Evolutionary conservation across 2,797 vertebrate genomes (phyloP).

Genomic region (Furcifer pardalis): DNA sequence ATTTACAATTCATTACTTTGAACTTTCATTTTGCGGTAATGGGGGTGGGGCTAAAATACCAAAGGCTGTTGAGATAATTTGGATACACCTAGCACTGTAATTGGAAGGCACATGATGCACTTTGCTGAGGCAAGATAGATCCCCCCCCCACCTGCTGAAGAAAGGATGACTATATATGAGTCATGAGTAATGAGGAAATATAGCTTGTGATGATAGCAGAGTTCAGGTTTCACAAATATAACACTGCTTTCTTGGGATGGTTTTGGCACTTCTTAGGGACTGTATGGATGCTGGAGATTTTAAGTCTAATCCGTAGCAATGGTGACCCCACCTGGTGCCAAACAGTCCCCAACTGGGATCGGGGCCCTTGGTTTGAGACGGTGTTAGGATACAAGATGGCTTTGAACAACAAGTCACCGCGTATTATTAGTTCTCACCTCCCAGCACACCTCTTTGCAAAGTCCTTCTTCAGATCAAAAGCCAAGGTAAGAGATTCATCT

Average conservation of each 20-base stretch:
- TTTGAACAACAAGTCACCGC: slow-evolving; percentile 71
- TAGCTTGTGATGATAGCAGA: neutral
- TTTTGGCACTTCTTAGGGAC: slow-evolving; percentile 61
- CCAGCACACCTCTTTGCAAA: slow-evolving; percentile 26
- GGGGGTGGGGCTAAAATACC: neutral
- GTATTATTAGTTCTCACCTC: slow-evolving; percentile 85
- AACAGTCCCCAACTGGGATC: slow-evolving; percentile 85
- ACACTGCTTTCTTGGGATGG: neutral
- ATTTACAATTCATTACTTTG: no score
- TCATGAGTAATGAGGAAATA: neutral
- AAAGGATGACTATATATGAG: neutral
- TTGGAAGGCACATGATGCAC: neutral
- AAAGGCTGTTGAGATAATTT: neutral
- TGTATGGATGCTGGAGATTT: slow-evolving; percentile 76
- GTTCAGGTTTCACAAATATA: neutral
- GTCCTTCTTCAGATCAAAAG: slow-evolving; percentile 36
- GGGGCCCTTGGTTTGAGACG: slow-evolving; percentile 88
- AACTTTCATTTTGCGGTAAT: neutral
- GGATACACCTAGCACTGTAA: neutral
- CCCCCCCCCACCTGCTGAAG: neutral
- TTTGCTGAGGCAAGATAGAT: neutral
- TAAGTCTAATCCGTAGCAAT: slow-evolving; percentile 79
- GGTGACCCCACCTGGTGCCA: slow-evolving; percentile 82
- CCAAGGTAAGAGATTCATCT: slow-evolving; percentile 7
- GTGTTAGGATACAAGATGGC: slow-evolving; percentile 61